Percentiles rank a stretch among this genome's conserved stretches.
Conservation (phyloP, 2,888 invertebrate genomes). For the Habroteleia sp. region DNA sequence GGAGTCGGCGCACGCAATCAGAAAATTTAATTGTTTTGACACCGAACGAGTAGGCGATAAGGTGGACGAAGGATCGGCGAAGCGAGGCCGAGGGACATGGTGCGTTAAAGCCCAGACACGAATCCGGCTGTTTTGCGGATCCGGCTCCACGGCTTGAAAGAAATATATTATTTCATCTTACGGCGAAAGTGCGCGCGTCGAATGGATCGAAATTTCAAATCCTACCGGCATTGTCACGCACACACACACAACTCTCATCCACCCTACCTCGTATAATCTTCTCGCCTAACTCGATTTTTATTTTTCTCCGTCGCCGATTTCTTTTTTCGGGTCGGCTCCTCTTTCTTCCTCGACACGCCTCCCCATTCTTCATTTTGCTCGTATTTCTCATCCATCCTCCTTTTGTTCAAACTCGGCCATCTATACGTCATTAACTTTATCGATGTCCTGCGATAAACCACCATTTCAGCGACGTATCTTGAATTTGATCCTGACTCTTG, state of each 20-base stretch:
- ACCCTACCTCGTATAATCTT: conserved; percentile 59
- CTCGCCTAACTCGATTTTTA: conserved; percentile 56
- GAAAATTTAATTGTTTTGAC: conserved; percentile 43
- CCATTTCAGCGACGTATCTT: conserved; percentile 44
- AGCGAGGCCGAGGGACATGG: conserved; percentile 57
- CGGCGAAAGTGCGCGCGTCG: conserved; percentile 56
- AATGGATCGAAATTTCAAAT: conserved; percentile 65
- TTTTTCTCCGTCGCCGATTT: conserved; percentile 25
- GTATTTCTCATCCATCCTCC: conserved; percentile 38
- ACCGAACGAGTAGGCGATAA: conserved; percentile 29
- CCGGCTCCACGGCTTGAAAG: conserved; percentile 59
- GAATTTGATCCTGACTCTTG: conserved; percentile 25
- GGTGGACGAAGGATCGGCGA: conserved; percentile 1
- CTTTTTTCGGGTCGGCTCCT: conserved; percentile 55
- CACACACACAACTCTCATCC: too few relatives aligned
- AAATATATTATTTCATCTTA: conserved; percentile 61
- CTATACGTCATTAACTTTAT: conserved; percentile 64
- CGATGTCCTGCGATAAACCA: conserved; percentile 62
- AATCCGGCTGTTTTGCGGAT: conserved; percentile 75
- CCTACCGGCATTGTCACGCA: conserved; percentile 62
- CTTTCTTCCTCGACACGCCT: conserved; percentile 62
- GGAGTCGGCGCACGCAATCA: neutral
- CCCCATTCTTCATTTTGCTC: conserved; percentile 56
- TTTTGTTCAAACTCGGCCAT: conserved; percentile 51
- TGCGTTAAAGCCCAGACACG: conserved; percentile 74